A percentile compares a stretch with the other conserved stretches of the same genome.
phyloP scores from a whole-genome alignment of 2,888 invertebrate genomes.

The Eucera pruinosa region DNA sequence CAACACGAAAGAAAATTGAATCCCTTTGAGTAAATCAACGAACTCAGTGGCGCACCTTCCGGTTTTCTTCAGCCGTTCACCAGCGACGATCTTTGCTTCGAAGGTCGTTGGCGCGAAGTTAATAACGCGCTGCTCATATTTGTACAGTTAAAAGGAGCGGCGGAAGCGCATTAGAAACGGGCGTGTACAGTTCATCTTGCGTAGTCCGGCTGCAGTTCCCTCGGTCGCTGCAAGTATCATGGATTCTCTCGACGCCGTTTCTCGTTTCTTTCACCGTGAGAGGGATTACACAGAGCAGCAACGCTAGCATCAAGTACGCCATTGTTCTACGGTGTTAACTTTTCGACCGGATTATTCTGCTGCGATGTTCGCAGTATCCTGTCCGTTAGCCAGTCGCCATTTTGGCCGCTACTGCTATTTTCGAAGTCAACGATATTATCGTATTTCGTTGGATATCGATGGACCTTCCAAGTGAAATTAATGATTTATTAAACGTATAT shows the following conservation, averaged over 20 bases:
- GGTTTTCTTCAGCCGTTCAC: not conserved
- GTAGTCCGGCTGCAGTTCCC: constrained; percentile 18
- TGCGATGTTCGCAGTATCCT: constrained; percentile 41
- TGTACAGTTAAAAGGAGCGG: constrained; percentile 22
- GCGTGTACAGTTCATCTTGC: constrained; percentile 14
- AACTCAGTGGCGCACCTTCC: not conserved
- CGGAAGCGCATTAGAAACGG: constrained; percentile 19
- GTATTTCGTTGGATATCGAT: not conserved
- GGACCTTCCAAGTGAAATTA: not conserved
- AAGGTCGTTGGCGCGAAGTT: constrained; percentile 18
- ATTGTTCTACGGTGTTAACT: constrained; percentile 64
- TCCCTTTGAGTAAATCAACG: not conserved
- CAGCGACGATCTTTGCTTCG: not conserved
- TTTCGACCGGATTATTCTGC: constrained; percentile 65
- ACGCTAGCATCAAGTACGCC: constrained; percentile 35
- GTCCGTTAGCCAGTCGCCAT: constrained; percentile 45
- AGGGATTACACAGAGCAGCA: constrained; percentile 46
- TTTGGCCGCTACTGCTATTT: constrained; percentile 5
- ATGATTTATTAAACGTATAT: not conserved
- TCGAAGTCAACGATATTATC: too few relatives aligned
- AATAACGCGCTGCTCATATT: constrained; percentile 36
- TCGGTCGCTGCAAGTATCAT: constrained; percentile 28
- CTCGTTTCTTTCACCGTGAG: constrained; percentile 34
- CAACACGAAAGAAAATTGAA: not conserved
- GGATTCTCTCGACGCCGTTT: constrained; percentile 23